Percentiles rank a stretch among this genome's conserved stretches.
phyloP scores from a whole-genome alignment of 2,113 vertebrate species.

The Saguinus midas region DNA sequence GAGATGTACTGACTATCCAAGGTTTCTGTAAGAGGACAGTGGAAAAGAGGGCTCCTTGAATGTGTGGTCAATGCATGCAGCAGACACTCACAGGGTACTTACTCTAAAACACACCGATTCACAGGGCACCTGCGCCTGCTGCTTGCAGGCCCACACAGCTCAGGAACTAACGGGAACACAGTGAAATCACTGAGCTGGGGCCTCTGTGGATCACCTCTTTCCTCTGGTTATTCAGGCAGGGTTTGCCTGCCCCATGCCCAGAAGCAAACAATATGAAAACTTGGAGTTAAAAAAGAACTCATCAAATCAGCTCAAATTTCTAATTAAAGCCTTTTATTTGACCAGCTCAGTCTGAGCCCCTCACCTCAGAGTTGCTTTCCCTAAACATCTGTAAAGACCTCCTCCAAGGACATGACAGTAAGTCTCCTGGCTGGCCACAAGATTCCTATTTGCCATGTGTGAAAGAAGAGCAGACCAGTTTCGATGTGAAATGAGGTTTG shows the following conservation, averaged over 20 bases:
- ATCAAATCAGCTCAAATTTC: background rate
- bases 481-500: background rate
- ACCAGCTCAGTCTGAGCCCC: background rate
- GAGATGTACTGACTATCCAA: too few species aligned
- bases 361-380: background rate
- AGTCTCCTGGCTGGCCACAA: background rate
- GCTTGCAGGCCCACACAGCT: rapidly evolving
- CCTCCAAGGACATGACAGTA: background rate
- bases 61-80: too few species aligned
- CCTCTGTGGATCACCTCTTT: background rate
- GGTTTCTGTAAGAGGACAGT: too few species aligned
- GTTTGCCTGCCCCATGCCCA: background rate
- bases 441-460: background rate
- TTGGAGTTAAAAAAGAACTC: background rate
- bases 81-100: background rate
- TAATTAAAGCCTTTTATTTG: background rate
- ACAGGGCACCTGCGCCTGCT: rapidly evolving
- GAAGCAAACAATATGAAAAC: background rate
- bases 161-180: background rate
- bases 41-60: background rate
- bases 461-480: background rate
- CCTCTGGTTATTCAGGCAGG: background rate
- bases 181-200: background rate
- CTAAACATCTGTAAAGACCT: conserved; percentile 12
- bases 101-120: background rate